Evolutionary conservation across 2,113 vertebrate genomes (phyloP).

Genomic region (Vidua macroura): DNA sequence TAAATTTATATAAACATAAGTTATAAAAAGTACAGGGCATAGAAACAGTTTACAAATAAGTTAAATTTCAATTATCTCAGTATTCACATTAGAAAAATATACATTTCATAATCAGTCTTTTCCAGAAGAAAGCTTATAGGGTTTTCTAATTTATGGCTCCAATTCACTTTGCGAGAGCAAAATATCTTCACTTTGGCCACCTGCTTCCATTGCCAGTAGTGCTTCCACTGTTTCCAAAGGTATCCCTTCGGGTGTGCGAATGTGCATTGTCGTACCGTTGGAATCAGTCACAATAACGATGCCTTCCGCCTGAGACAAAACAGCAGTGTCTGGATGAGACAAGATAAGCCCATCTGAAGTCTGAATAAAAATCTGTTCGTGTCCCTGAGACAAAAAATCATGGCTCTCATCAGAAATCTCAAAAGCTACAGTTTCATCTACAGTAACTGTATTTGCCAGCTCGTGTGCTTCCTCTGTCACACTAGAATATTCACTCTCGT

Average conservation of each 20-base stretch:
- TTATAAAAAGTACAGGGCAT: constrained; percentile 35
- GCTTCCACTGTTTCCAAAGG: constrained; percentile 79
- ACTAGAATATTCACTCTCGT: not conserved
- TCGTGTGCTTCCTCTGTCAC: not conserved
- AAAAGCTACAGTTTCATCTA: constrained; percentile 53
- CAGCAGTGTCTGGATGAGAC: constrained; percentile 69
- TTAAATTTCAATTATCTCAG: constrained; percentile 73
- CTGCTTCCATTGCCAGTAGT: constrained; percentile 76
- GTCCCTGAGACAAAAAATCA: constrained; percentile 62
- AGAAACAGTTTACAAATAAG: constrained; percentile 73
- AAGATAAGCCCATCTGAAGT: constrained; percentile 76
- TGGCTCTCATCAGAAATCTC: constrained; percentile 66
- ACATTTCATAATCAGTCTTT: constrained; percentile 30
- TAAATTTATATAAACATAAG: constrained; percentile 6
- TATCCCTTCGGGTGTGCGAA: constrained; percentile 71
- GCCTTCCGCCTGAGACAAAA: constrained; percentile 70
- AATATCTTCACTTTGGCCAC: constrained; percentile 62
- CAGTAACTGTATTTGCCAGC: not conserved
- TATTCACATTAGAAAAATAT: constrained; percentile 77
- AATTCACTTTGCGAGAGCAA: constrained; percentile 47
- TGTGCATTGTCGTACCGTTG: constrained; percentile 77
- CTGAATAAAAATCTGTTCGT: constrained; percentile 77
- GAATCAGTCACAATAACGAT: constrained; percentile 74
- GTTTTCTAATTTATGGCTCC: constrained; percentile 22
- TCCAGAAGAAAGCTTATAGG: not conserved